Conservation (phyloP, 1,140 invertebrate species). For the Drosophila nigrodunni region DNA sequence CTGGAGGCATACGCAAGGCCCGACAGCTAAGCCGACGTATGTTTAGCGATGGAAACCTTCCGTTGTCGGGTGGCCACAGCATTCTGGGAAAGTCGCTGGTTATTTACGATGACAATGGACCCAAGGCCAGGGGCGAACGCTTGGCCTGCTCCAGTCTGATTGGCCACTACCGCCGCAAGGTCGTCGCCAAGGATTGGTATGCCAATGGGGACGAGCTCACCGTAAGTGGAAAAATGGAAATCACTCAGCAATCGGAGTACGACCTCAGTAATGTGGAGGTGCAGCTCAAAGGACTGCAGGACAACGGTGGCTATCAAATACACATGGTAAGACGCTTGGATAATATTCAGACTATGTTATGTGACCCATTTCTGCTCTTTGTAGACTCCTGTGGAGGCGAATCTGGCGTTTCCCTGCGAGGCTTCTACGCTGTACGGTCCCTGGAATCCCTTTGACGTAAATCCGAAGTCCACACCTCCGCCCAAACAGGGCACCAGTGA, state of each 20-base stretch:
- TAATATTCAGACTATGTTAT: background rate
- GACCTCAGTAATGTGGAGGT: conserved; percentile 93
- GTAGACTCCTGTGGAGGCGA: conserved; percentile 91
- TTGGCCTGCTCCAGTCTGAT: conserved; percentile 94
- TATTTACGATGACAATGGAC: conserved; percentile 94
- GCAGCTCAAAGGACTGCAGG: conserved; percentile 89
- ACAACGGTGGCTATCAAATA: conserved; percentile 91
- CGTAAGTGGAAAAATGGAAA: conserved; percentile 91
- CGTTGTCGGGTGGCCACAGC: conserved; percentile 90
- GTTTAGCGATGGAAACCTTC: conserved; percentile 91
- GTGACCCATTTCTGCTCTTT: background rate
- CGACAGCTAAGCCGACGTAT: conserved; percentile 89
- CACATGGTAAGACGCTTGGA: conserved; percentile 88
- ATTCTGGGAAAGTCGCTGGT: conserved; percentile 94
- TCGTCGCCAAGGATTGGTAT: conserved; percentile 94
- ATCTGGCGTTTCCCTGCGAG: conserved; percentile 95
- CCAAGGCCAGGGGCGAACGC: conserved; percentile 93
- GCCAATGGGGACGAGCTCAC: conserved; percentile 89
- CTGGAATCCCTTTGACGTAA: conserved; percentile 92
- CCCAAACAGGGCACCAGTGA: conserved; percentile 90
- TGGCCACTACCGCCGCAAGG: conserved; percentile 91
- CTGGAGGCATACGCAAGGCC: conserved; percentile 89
- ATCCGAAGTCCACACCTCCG: conserved; percentile 87
- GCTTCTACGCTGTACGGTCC: conserved; percentile 91
- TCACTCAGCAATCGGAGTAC: conserved; percentile 93